These are phyloP conservation scores for Dermochelys coriacea DNA, from an alignment of 2,797 vertebrate species.

Conservation along the genomic window DNA sequence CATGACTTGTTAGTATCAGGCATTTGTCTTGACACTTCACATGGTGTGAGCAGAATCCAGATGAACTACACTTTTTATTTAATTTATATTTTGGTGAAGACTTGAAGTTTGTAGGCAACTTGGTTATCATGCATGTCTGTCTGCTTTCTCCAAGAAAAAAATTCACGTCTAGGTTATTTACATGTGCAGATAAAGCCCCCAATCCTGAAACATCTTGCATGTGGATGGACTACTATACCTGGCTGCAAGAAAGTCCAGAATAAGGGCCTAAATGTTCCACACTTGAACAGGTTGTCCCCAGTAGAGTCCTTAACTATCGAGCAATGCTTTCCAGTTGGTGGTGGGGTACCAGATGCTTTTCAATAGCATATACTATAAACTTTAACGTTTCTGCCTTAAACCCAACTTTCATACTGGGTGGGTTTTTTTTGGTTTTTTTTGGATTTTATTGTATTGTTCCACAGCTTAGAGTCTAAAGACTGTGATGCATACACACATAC, in stretches of 20 bases:
- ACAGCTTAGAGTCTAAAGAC: neutral
- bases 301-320: neutral
- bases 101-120: neutral
- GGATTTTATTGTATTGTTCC: conserved; percentile 7
- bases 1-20: neutral
- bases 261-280: neutral
- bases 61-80: conserved; percentile 26
- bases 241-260: neutral
- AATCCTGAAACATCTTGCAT: neutral
- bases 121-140: neutral
- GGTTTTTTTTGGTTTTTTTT: neutral
- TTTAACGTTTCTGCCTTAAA: neutral
- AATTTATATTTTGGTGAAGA: conserved; percentile 44
- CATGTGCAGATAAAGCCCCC: neutral
- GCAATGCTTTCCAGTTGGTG: neutral
- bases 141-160: conserved; percentile 14
- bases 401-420: neutral
- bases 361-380: neutral
- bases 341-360: neutral
- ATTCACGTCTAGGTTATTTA: conserved; percentile 6
- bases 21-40: neutral
- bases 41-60: neutral
- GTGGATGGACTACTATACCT: conserved; percentile 1
- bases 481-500: neutral
- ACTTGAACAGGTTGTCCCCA: neutral